These are phyloP conservation scores for Drosophila melanica DNA, from an alignment of 1,140 invertebrate genomes.

Conservation along the genomic window DNA sequence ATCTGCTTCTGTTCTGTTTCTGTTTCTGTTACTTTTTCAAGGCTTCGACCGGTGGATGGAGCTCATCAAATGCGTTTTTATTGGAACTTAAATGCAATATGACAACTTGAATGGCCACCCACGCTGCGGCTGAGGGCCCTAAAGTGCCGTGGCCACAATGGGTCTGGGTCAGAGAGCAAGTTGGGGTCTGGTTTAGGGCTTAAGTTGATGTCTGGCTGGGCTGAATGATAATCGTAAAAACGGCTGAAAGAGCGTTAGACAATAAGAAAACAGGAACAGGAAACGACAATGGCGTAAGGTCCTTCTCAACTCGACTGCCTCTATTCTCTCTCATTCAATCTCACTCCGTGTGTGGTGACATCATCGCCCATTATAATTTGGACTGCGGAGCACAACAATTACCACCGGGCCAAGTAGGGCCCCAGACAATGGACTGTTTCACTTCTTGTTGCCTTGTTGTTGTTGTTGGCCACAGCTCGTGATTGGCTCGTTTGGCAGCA, in stretches of 20 bases:
- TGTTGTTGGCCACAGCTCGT: conserved; percentile 24
- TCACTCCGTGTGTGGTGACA: conserved; percentile 68
- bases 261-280: conserved; percentile 71
- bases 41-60: neutral
- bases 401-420: conserved; percentile 21
- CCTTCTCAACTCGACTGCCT: conserved; percentile 12
- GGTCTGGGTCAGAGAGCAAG: conserved; percentile 22
- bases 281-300: conserved; percentile 67
- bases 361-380: conserved; percentile 69
- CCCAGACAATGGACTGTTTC: conserved; percentile 36
- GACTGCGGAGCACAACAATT: conserved; percentile 41
- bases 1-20: conserved; percentile 41
- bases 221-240: conserved; percentile 68
- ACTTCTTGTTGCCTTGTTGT: conserved; percentile 7
- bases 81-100: conserved; percentile 65
- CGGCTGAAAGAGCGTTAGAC: conserved; percentile 58
- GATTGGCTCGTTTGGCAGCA: conserved; percentile 68
- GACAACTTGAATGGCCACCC: conserved; percentile 63
- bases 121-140: conserved; percentile 56
- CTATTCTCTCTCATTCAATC: neutral
- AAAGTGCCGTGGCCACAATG: conserved; percentile 79
- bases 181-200: conserved; percentile 7
- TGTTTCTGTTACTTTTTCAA: too few species aligned
- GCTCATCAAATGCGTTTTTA: conserved; percentile 76
- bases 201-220: conserved; percentile 16